A percentile compares a stretch with the other conserved stretches of the same genome.
Conservation (phyloP, 2,888 invertebrate genomes). For the Coelinius sp. region DNA sequence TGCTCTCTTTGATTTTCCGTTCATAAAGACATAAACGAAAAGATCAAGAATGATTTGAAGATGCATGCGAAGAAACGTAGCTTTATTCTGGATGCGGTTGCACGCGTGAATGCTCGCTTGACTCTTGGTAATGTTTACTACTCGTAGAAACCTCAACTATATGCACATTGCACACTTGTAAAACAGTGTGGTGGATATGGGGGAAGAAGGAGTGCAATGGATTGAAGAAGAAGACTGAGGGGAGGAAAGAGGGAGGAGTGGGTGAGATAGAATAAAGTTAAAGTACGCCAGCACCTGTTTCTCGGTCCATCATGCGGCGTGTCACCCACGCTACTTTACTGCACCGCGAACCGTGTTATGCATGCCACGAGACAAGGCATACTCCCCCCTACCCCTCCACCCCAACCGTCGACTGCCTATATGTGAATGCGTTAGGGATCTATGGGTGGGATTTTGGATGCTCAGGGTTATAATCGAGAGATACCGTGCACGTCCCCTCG, state of each 20-base stretch:
- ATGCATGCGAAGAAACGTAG: slow-evolving; percentile 26
- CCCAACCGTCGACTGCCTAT: background rate
- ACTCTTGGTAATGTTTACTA: slow-evolving; percentile 22
- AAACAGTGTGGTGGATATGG: background rate
- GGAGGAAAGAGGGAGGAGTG: background rate
- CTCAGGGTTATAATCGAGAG: slow-evolving; percentile 60
- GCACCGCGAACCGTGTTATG: slow-evolving; percentile 68
- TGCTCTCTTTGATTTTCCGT: slow-evolving; percentile 22
- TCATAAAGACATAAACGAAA: slow-evolving; percentile 27
- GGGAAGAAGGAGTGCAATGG: background rate
- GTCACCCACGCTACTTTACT: slow-evolving; percentile 70
- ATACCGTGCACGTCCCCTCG: slow-evolving; percentile 46
- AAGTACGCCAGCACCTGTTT: slow-evolving; percentile 67
- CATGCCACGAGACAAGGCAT: slow-evolving; percentile 63
- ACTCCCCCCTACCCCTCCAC: slow-evolving; percentile 26
- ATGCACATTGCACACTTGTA: background rate
- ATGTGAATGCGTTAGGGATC: slow-evolving; percentile 51
- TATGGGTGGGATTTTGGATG: slow-evolving; percentile 62
- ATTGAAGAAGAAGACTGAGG: background rate
- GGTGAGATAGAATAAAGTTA: slow-evolving; percentile 43
- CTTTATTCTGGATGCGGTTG: slow-evolving; percentile 28
- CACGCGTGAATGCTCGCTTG: slow-evolving; percentile 23
- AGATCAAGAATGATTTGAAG: slow-evolving; percentile 27
- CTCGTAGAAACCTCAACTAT: slow-evolving; percentile 3
- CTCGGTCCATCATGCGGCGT: slow-evolving; percentile 67